These are phyloP conservation scores for Ophiodon elongatus DNA, from an alignment of 2,113 vertebrate genomes.

Conservation along the genomic window DNA sequence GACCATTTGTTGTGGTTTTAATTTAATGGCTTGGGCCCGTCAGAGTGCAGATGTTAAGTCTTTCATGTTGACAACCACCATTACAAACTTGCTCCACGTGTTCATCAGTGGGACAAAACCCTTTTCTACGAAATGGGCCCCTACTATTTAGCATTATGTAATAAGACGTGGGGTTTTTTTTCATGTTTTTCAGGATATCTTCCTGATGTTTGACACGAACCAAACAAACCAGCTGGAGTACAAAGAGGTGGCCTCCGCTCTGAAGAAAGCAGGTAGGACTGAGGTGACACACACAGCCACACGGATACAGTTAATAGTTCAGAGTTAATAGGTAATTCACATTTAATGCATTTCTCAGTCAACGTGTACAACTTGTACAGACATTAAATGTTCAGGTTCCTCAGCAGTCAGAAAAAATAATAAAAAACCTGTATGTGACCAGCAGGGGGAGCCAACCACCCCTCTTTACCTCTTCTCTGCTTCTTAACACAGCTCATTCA, in stretches of 20 bases:
- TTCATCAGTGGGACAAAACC: neutral
- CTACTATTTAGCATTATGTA: too few species aligned
- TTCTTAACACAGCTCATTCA: neutral
- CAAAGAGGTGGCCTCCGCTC: constrained; percentile 72
- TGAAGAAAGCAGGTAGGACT: constrained; percentile 79
- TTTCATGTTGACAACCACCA: neutral
- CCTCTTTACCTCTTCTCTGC: neutral
- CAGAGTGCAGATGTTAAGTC: too few species aligned
- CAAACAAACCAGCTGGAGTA: constrained; percentile 75
- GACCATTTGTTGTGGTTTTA: too few species aligned
- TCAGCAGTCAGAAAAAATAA: too few species aligned
- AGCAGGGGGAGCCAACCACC: constrained; percentile 44
- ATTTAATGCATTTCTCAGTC: neutral
- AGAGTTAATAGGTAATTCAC: neutral
- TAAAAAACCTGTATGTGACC: neutral
- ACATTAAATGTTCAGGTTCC: neutral
- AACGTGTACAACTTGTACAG: neutral
- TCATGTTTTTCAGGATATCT: constrained; percentile 78
- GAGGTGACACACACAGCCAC: neutral
- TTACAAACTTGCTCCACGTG: neutral
- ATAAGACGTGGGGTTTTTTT: neutral
- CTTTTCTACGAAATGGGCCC: neutral
- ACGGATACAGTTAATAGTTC: too few species aligned
- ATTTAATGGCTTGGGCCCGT: too few species aligned
- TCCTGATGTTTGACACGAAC: constrained; percentile 79